A percentile compares a stretch with the other conserved stretches of the same genome.
Conservation (phyloP, 1,140 invertebrate genomes). For the Aphis craccivora region DNA sequence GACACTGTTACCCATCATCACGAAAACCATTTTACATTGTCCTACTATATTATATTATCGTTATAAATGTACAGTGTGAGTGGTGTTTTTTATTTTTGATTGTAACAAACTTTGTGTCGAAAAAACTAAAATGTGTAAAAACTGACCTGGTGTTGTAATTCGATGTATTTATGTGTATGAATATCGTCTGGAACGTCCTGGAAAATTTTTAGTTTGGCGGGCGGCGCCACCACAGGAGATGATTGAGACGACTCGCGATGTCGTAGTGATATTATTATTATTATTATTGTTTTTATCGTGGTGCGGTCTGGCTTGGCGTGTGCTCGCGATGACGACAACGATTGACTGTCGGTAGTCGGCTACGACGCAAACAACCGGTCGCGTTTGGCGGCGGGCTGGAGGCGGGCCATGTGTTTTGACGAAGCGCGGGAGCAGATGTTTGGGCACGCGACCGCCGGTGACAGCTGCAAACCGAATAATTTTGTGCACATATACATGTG, state of each 20-base stretch:
- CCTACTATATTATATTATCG: background rate
- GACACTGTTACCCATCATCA: background rate
- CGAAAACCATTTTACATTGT: background rate
- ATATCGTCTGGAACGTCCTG: background rate
- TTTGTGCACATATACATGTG: background rate
- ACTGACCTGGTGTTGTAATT: background rate
- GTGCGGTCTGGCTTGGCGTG: background rate
- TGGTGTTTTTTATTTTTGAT: background rate
- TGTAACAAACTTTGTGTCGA: background rate
- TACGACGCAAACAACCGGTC: constrained; percentile 12
- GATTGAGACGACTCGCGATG: background rate
- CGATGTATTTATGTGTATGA: background rate
- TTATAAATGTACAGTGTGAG: background rate
- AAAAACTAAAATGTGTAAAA: background rate
- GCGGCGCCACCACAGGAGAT: background rate
- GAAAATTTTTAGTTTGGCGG: background rate
- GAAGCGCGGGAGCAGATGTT: constrained; percentile 39
- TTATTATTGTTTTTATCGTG: background rate
- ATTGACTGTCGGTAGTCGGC: background rate
- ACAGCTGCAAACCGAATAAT: constrained; percentile 45
- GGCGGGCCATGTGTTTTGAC: constrained; percentile 23
- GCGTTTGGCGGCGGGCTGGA: background rate
- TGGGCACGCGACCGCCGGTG: constrained; percentile 26
- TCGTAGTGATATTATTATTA: background rate
- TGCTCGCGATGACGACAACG: background rate